Conservation (phyloP, 2,113 vertebrate species). For the Aldabrachelys gigantea region DNA sequence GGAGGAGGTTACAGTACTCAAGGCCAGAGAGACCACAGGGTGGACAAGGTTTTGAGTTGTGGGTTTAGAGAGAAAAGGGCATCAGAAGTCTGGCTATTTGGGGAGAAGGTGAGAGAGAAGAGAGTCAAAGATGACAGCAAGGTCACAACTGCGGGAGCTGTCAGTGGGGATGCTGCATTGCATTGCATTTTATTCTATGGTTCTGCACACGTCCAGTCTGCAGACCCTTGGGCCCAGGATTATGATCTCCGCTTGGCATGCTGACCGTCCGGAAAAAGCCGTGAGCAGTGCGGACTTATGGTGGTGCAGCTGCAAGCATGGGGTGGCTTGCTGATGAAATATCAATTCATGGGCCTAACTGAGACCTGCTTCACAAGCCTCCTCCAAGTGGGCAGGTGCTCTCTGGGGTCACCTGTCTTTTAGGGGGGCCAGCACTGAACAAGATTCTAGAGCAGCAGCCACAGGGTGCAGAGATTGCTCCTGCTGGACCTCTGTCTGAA, state of each 20-base stretch:
- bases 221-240: background rate
- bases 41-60: background rate
- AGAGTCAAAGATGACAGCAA: background rate
- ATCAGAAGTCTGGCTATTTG: fast-evolving
- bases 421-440: background rate
- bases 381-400: background rate
- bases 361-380: background rate
- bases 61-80: background rate
- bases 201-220: background rate
- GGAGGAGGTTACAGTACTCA: background rate
- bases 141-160: background rate
- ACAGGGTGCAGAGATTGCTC: background rate
- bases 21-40: background rate
- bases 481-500: background rate
- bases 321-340: background rate
- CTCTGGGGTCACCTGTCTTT: background rate
- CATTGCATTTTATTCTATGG: background rate
- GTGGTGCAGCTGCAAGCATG: background rate
- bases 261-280: fast-evolving
- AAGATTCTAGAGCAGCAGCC: background rate
- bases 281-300: background rate
- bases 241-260: background rate
- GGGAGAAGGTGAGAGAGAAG: background rate
- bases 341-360: too few species aligned
- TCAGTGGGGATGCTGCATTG: background rate